Percentiles rank a stretch among this genome's conserved stretches.
Conservation (phyloP, 2,113 vertebrate species). For the Xiphorhynchus elegans region DNA sequence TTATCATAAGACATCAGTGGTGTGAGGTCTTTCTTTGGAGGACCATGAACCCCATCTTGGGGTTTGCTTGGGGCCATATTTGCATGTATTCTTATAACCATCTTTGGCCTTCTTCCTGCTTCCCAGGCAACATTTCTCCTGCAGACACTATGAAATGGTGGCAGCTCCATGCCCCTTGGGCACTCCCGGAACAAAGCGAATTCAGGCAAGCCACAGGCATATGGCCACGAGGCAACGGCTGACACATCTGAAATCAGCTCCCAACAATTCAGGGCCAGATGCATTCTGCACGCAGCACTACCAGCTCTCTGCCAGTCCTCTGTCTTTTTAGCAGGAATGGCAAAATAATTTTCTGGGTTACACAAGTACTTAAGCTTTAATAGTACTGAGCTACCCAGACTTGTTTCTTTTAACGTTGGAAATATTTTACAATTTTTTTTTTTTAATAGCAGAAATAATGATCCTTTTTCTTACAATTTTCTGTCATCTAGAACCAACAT, state of each 20-base stretch:
- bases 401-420: too few species aligned
- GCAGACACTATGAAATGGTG: too few species aligned
- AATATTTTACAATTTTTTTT: too few species aligned
- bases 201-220: not conserved
- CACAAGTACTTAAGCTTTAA: too few species aligned
- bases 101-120: not conserved
- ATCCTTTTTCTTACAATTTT: too few species aligned
- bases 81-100: rapidly evolving
- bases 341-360: too few species aligned
- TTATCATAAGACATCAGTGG: not conserved
- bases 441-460: too few species aligned
- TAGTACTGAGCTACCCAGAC: too few species aligned
- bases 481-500: too few species aligned
- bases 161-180: not conserved
- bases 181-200: too few species aligned
- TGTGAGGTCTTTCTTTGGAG: not conserved
- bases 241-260: not conserved
- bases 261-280: too few species aligned
- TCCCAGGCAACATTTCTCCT: not conserved
- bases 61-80: not conserved
- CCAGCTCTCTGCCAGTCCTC: not conserved
- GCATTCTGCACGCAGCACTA: rapidly evolving
- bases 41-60: too few species aligned
- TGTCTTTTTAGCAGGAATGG: not conserved
- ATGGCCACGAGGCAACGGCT: not conserved